Evolutionary conservation across 23 tunicate genomes (phyloP).

Genomic region (Ciona savignyi): DNA sequence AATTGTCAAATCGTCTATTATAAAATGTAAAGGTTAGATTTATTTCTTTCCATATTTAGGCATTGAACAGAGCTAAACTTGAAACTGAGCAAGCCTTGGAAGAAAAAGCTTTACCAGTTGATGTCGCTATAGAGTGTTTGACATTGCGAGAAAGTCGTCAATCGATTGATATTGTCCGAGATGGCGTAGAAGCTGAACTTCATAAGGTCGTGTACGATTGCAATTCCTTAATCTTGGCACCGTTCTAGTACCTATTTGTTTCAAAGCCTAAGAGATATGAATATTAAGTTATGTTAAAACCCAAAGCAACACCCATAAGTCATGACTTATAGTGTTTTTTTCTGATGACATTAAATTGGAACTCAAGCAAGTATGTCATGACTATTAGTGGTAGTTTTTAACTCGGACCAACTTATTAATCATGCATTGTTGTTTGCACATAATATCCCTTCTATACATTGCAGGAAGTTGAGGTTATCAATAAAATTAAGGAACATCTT

Average conservation of each 20-base stretch:
- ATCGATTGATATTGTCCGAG: constrained; percentile 91
- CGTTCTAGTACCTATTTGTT: too few species aligned
- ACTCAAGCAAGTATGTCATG: neutral
- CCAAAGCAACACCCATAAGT: too few species aligned
- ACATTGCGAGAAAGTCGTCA: constrained; percentile 89
- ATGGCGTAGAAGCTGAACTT: constrained; percentile 93
- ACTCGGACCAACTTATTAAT: too few species aligned
- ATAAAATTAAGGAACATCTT: constrained; percentile 76
- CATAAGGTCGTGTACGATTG: constrained; percentile 39
- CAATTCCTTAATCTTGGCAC: too few species aligned
- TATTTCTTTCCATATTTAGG: constrained; percentile 22
- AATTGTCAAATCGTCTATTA: too few species aligned
- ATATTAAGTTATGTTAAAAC: too few species aligned
- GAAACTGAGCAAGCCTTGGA: constrained; percentile 76
- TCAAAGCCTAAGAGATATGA: too few species aligned
- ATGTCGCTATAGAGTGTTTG: constrained; percentile 91
- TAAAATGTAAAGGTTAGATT: too few species aligned
- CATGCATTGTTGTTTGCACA: too few species aligned
- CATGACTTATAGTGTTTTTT: too few species aligned
- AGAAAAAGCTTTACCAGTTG: constrained; percentile 80
- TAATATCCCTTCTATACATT: neutral
- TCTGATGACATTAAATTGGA: too few species aligned
- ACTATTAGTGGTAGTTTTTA: neutral
- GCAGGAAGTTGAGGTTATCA: constrained; percentile 83
- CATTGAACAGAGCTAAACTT: constrained; percentile 56